Conservation (phyloP, 64 coral and sea anemone species). For the Stichodactyla mertensii region DNA sequence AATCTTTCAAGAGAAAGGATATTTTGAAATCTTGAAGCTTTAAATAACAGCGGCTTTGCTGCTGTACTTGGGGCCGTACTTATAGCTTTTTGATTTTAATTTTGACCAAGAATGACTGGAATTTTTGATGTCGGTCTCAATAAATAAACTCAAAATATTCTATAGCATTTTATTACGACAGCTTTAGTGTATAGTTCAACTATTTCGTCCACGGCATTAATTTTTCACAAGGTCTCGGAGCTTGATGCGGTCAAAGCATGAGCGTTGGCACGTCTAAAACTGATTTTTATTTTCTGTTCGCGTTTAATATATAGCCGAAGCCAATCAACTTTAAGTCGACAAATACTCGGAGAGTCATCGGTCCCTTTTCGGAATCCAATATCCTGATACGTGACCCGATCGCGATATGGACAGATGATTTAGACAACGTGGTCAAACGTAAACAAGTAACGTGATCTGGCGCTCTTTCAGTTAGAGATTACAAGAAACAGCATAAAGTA, state of each 20-base stretch:
- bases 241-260: not conserved
- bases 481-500: not conserved
- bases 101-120: too few relatives aligned
- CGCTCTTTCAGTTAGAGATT: slow-evolving; percentile 10
- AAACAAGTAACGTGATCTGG: slow-evolving; percentile 13
- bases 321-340: not conserved
- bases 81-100: too few relatives aligned
- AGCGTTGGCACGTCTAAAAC: not conserved
- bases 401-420: slow-evolving; percentile 19
- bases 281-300: not conserved
- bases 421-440: slow-evolving; percentile 17
- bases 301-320: not conserved
- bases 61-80: too few relatives aligned
- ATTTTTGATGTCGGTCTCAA: too few relatives aligned
- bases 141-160: too few relatives aligned
- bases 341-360: not conserved
- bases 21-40: too few relatives aligned
- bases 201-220: not conserved
- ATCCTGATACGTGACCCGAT: slow-evolving; percentile 14
- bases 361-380: slow-evolving; percentile 7
- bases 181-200: not conserved
- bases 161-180: not conserved
- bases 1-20: too few relatives aligned
- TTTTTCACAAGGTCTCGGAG: not conserved
- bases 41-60: too few relatives aligned